Conservation (phyloP, 1,140 invertebrate species). For the Centruroides vittatus region DNA sequence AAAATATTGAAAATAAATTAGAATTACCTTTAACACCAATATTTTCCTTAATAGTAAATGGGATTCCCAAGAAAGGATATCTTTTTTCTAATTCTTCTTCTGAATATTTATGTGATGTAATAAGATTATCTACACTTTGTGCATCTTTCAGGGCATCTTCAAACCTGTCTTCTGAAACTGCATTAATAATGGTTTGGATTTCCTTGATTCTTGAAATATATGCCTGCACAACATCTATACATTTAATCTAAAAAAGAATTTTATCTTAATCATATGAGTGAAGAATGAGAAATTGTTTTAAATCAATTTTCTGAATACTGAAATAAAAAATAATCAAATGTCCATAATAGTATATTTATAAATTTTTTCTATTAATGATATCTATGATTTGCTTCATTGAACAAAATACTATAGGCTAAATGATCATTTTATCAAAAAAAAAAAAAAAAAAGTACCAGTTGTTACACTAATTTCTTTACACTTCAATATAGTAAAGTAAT, state of each 20-base stretch:
- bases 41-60: constrained; percentile 20
- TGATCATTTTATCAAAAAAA: too few relatives aligned
- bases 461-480: too few relatives aligned
- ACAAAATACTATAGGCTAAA: too few relatives aligned
- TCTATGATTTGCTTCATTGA: too few relatives aligned
- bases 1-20: too few relatives aligned
- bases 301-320: not conserved
- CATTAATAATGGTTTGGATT: constrained; percentile 21
- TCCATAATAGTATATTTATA: not conserved
- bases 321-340: not conserved
- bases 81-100: constrained; percentile 10
- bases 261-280: not conserved
- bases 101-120: not conserved
- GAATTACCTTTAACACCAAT: constrained; percentile 8
- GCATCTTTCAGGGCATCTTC: constrained; percentile 20
- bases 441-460: too few relatives aligned
- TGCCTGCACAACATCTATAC: constrained; percentile 16
- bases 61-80: constrained; percentile 19
- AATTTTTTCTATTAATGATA: not conserved
- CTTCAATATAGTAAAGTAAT: too few relatives aligned
- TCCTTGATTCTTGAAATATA: constrained; percentile 19
- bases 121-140: constrained; percentile 16
- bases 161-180: constrained; percentile 17
- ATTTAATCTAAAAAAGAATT: constrained; percentile 13
- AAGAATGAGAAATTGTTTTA: not conserved